Evolutionary conservation across 2,797 vertebrate genomes (phyloP), one percentile per base, ranked within the genome.

Genomic region (Pitangus sulphuratus): DNA sequence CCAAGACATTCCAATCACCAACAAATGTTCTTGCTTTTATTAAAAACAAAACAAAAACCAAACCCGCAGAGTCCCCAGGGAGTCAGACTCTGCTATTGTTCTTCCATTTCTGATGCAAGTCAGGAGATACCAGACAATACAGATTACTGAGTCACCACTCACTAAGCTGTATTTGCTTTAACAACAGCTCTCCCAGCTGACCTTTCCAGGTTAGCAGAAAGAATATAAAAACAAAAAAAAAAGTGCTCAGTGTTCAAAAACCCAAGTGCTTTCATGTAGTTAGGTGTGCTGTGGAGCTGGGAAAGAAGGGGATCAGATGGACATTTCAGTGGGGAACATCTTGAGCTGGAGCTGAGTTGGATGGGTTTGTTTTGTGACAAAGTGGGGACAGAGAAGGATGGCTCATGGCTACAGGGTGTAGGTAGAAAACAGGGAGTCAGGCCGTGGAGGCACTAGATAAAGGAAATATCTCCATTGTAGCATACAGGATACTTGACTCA

Each of bases 121-220:
- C 74, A 86, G 80, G 47, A 91, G 94, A 95, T 91, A 97, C 80
- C 93, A 94, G 53, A 84, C 96, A 96, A 96, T 94, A 80, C 64
- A 78, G 69, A 61, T 93, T 87, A 89, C 74, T 95, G 86, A 80
- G 89, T 93, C 95, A 93, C 89, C 78, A 37, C 51, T 93, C 30
- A 10, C 69, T 84, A 79, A 95, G 28, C 78, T 90, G 90, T 42
- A 31, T 97, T 97, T 97, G 78, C 94, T 97, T 96, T 93, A 97
- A 94, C 91, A 97, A 94, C 81, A 96, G 91, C 78, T 94, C 96
- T 97, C 89, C 85, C 94, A 96, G 83, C 91, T 95, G 96, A 94
- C 75, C 89, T 84, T 83, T 93, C 72, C 56, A 87, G 90, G 93
- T 82, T 57, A 93, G 78, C 92, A 92, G 88, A 93, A 94, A 94